Base-by-base conservation (phyloP, 2,113 vertebrate genomes). In the Dicaeum eximium region DNA sequence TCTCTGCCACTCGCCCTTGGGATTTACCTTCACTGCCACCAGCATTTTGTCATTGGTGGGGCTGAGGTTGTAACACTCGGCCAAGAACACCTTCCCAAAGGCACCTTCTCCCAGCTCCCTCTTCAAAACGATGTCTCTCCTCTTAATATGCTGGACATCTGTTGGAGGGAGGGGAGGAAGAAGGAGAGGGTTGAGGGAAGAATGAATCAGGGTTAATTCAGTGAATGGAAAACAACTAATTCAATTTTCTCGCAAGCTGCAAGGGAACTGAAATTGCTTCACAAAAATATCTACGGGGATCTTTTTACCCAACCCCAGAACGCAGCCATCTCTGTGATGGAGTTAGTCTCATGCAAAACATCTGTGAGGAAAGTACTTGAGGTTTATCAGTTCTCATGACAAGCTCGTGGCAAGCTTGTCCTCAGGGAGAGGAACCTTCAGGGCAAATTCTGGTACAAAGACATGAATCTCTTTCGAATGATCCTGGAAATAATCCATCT, bases 41-140 rank as follows among this genome's bases (percentile, higher is more conserved):
- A 99, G 98, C 99, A 99, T 99, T 98, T 99, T 99, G 98, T 99
- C 99, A 72, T 99, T 99, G 97, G 98, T 99, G 78, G 99, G 99
- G 91, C 99, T 98, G 94, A 99, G 98, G 98, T 99, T 99, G 98
- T 99, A 99, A 97, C 99, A 99, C 96, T 99, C 99, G 9, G 99
- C 99, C 97, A 99, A 97, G 97, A 99, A 99, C 86, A 99, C 99
- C 97, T 99, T 99, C 16, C 99, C 99, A n/a, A 99, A 99, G 51
- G 99, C 99, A 88, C 99, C 99, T 96, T 99, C 99, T 1, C 99
- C 99, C 95, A 99, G 97, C 94, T 99, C 99, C 79, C 99, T 98
- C 97, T 99, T 99, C 98, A 99, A 96, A 96, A 99, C 98, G 96
- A 99, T 99, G 98, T 99, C 99, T 96, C 99, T 98, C 83, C 99